Percentiles rank a stretch among this genome's conserved stretches.
Evolutionary conservation across 1,140 invertebrate species (phyloP).

Genomic region (Daktulosphaira vitifoliae): DNA sequence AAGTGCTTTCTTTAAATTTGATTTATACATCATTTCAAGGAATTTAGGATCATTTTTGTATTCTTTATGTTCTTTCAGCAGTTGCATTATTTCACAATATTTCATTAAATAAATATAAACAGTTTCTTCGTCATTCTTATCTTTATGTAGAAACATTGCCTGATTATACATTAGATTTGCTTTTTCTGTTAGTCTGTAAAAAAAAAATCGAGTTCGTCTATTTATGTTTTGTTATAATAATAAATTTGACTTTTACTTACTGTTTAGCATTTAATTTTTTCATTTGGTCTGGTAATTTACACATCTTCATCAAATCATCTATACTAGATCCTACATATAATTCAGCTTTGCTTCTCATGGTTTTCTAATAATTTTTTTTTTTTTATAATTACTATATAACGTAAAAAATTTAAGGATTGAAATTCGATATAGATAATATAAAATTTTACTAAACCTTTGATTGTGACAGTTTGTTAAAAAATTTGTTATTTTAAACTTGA

Average conservation of each 20-base stretch:
- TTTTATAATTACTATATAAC: too few relatives aligned
- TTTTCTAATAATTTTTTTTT: too few relatives aligned
- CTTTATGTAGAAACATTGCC: not conserved
- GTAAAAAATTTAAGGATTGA: too few relatives aligned
- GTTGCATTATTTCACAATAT: slow-evolving; percentile 16
- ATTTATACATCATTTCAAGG: not conserved
- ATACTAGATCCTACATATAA: not conserved
- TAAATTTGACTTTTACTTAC: too few relatives aligned
- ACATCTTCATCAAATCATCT: not conserved
- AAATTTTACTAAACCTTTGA: too few relatives aligned
- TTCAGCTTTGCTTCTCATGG: slow-evolving; percentile 20
- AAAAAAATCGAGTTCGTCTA: too few relatives aligned
- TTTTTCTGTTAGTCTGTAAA: not conserved
- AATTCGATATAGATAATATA: too few relatives aligned
- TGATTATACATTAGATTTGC: not conserved
- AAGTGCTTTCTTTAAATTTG: not conserved
- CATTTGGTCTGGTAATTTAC: not conserved
- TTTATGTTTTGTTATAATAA: too few relatives aligned
- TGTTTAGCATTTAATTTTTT: not conserved
- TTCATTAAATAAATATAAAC: slow-evolving; percentile 28
- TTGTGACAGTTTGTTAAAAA: too few relatives aligned
- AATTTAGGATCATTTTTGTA: not conserved
- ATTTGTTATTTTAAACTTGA: too few relatives aligned
- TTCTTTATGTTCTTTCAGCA: not conserved
- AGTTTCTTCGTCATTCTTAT: slow-evolving; percentile 17